phyloP scores from a whole-genome alignment of 2,113 vertebrate species.

The Setophaga coronata region DNA sequence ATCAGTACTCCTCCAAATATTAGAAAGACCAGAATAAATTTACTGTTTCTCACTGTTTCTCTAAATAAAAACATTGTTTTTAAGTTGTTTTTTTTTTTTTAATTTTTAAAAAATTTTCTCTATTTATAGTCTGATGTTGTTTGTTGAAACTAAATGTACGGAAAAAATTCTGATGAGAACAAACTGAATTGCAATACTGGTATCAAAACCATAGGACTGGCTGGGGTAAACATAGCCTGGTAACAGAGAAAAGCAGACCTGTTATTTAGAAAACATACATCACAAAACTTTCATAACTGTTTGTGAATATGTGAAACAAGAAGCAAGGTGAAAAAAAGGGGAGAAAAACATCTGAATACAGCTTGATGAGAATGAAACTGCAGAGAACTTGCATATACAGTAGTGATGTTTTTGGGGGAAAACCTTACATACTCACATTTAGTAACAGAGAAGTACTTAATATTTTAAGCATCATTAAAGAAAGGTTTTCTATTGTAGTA shows the following conservation, averaged over 20 bases:
- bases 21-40: neutral
- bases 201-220: neutral
- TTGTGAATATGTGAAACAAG: neutral
- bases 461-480: neutral
- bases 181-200: neutral
- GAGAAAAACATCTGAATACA: neutral
- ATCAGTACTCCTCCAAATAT: neutral
- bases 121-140: neutral
- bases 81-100: neutral
- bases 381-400: neutral
- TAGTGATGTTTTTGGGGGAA: neutral
- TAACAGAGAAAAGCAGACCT: neutral
- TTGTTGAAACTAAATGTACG: neutral
- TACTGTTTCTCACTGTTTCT: neutral
- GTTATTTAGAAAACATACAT: neutral
- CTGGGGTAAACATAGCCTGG: neutral
- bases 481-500: neutral
- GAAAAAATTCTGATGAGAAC: neutral
- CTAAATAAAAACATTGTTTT: neutral
- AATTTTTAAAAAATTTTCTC: neutral
- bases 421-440: neutral
- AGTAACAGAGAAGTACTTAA: neutral
- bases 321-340: neutral
- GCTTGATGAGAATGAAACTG: neutral
- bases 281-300: neutral